phyloP scores from a whole-genome alignment of 2,888 invertebrate species.

The Limnephilus marmoratus region DNA sequence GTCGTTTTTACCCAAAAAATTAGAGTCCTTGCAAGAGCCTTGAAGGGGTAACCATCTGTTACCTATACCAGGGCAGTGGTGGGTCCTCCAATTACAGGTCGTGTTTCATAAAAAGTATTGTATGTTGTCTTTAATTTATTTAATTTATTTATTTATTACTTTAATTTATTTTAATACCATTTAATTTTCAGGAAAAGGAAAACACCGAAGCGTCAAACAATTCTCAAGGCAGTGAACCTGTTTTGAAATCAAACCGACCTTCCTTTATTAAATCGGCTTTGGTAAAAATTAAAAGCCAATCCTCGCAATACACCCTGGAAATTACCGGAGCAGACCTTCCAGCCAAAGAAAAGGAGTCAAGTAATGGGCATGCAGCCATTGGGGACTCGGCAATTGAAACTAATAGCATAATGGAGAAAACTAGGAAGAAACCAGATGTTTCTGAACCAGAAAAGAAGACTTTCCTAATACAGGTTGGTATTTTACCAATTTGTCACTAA shows the following conservation, averaged over 20 bases:
- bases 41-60: too few species aligned
- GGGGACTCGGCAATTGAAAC: conserved; percentile 66
- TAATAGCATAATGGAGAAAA: conserved; percentile 57
- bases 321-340: neutral
- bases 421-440: conserved; percentile 70
- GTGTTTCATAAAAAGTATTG: neutral
- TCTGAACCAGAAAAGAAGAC: conserved; percentile 73
- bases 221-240: conserved; percentile 45
- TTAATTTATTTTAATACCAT: neutral
- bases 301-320: neutral
- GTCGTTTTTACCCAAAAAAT: too few species aligned
- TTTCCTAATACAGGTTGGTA: conserved; percentile 73
- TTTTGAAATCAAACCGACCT: neutral
- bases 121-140: neutral
- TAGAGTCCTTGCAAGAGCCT: too few species aligned
- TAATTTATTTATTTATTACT: too few species aligned
- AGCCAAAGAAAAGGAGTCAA: neutral
- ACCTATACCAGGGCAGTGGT: too few species aligned
- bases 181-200: conserved; percentile 72
- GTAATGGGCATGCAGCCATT: neutral
- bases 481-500: neutral
- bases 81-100: too few species aligned
- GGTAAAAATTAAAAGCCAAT: conserved; percentile 7
- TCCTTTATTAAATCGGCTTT: conserved; percentile 48
- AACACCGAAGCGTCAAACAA: conserved; percentile 67